These are phyloP conservation scores for Tachysurus vachellii DNA, from an alignment of 2,113 vertebrate species.

Conservation along the genomic window DNA sequence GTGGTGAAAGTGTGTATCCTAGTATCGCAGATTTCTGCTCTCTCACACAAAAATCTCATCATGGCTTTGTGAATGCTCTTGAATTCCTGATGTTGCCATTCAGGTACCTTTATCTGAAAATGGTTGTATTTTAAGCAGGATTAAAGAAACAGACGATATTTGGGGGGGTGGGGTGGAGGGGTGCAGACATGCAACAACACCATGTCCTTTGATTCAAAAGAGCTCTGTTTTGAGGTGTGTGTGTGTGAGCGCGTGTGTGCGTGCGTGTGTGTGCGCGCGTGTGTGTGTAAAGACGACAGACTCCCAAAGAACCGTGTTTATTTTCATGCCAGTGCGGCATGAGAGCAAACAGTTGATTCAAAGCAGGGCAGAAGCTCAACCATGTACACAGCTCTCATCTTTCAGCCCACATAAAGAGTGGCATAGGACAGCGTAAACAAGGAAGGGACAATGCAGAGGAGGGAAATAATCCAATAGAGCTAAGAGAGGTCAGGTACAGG, in stretches of 20 bases:
- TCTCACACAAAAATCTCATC: background rate
- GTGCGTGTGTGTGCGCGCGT: background rate
- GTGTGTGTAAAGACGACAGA: background rate
- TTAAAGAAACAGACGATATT: background rate
- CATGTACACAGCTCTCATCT: conserved; percentile 28
- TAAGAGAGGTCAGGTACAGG: background rate
- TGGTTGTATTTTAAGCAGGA: too few relatives aligned
- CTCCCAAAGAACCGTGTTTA: conserved; percentile 14
- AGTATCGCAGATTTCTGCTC: background rate
- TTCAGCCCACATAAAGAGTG: conserved; percentile 19
- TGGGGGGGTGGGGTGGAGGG: too few relatives aligned
- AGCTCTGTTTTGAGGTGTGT: background rate
- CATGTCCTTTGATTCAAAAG: background rate
- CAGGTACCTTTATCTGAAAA: background rate
- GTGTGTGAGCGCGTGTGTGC: background rate
- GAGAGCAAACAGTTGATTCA: conserved; percentile 19
- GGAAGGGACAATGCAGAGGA: background rate
- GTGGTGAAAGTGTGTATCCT: background rate
- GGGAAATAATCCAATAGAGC: background rate
- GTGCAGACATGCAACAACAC: background rate
- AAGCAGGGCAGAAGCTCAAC: background rate
- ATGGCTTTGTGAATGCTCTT: background rate
- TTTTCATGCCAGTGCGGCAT: background rate
- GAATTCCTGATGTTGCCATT: background rate
- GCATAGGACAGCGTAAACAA: background rate